These are phyloP conservation scores for Drosophila auraria DNA, from an alignment of 1,140 invertebrate species.

Conservation along the genomic window DNA sequence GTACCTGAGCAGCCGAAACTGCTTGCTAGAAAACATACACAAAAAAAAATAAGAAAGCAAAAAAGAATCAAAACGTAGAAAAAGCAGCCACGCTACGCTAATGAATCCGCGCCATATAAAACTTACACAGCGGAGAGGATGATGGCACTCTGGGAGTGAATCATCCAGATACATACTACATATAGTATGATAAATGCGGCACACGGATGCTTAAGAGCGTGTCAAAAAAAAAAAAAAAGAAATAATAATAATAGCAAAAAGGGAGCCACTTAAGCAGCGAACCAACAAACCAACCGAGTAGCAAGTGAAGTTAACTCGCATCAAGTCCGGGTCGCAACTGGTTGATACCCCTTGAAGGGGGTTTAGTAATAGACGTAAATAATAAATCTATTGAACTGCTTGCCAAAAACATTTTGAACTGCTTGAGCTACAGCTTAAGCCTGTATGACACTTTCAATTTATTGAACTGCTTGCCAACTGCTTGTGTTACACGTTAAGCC, in stretches of 20 bases:
- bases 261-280: conserved; percentile 20
- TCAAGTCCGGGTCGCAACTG: background rate
- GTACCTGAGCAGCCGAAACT: conserved; percentile 27
- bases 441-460: too few relatives aligned
- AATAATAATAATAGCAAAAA: conserved; percentile 25
- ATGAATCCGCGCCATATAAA: conserved; percentile 50
- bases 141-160: conserved; percentile 43
- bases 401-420: too few relatives aligned
- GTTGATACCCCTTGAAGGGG: conserved; percentile 13
- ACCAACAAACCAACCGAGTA: conserved; percentile 5
- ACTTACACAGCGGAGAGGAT: conserved; percentile 21
- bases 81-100: conserved; percentile 50
- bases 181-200: conserved; percentile 19
- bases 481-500: too few relatives aligned
- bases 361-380: background rate
- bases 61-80: conserved; percentile 42
- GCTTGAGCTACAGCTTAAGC: too few relatives aligned
- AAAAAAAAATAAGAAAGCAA: background rate
- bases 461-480: background rate
- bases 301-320: conserved; percentile 13
- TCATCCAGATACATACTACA: conserved; percentile 41
- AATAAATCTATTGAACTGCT: background rate
- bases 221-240: conserved; percentile 16
- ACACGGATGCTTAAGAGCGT: conserved; percentile 28
- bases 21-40: conserved; percentile 15